Evolutionary conservation across 2,797 vertebrate species (phyloP).

Genomic region (Chaunax sp.): DNA sequence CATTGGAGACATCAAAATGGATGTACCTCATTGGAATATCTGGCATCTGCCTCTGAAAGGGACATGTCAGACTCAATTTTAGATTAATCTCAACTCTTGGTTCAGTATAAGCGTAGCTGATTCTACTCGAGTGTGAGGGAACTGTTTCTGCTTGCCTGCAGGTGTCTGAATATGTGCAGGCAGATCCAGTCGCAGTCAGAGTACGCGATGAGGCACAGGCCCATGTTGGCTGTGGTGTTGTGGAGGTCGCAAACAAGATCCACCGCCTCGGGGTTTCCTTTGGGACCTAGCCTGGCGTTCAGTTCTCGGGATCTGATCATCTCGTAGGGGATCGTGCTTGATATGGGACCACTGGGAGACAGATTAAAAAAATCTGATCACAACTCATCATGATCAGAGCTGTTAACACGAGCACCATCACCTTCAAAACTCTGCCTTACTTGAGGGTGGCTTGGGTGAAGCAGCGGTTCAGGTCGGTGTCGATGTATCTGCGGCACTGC

Average conservation of each 20-base stretch:
- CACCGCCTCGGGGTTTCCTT: slow-evolving; percentile 59
- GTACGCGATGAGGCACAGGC: slow-evolving; percentile 81
- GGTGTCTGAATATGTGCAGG: slow-evolving; percentile 85
- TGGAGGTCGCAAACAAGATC: slow-evolving; percentile 82
- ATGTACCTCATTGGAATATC: slow-evolving; percentile 78
- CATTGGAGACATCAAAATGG: slow-evolving; percentile 71
- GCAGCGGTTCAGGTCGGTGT: slow-evolving; percentile 85
- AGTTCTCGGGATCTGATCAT: slow-evolving; percentile 76
- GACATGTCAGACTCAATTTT: slow-evolving; percentile 2
- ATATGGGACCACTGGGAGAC: slow-evolving; percentile 61
- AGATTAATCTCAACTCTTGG: background rate
- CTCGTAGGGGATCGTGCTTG: slow-evolving; percentile 75
- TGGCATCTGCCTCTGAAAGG: slow-evolving; percentile 76
- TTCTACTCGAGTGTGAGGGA: background rate
- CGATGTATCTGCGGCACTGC: slow-evolving; percentile 80
- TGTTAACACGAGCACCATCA: background rate
- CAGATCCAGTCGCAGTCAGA: slow-evolving; percentile 75
- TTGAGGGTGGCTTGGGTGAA: slow-evolving; percentile 80
- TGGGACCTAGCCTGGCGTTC: slow-evolving; percentile 76
- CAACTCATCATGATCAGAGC: background rate
- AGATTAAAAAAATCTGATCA: background rate
- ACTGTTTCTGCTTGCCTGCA: slow-evolving; percentile 73
- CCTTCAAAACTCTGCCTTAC: slow-evolving; percentile 50
- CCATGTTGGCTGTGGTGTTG: slow-evolving; percentile 89
- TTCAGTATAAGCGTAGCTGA: no score